phyloP scores from a whole-genome alignment of 2,797 vertebrate genomes.

The Poecilia picta region DNA sequence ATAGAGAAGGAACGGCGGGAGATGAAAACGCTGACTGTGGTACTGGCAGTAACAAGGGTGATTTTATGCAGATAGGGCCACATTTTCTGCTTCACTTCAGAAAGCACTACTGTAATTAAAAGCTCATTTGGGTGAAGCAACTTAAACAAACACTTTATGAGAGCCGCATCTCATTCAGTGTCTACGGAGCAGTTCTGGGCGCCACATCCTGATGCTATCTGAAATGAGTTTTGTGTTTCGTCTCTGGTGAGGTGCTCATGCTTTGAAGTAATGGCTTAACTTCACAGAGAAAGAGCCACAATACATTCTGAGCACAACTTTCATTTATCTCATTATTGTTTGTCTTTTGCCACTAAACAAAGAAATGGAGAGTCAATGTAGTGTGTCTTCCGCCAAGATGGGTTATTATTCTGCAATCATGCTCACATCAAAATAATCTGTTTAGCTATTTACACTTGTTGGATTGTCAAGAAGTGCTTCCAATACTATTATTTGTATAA shows the following conservation, averaged over 20 bases:
- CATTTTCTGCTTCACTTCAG: conserved; percentile 73
- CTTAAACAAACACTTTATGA: conserved; percentile 78
- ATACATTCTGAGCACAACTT: conserved; percentile 15
- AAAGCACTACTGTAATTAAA: conserved; percentile 72
- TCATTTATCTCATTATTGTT: conserved; percentile 23
- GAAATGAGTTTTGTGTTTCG: conserved; percentile 35
- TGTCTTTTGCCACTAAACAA: conserved; percentile 13
- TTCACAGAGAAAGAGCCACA: conserved; percentile 34
- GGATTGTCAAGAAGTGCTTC: conserved; percentile 2
- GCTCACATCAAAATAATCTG: conserved; percentile 9
- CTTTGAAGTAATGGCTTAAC: conserved; percentile 56
- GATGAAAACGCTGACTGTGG: conserved; percentile 60
- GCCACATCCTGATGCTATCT: conserved; percentile 57
- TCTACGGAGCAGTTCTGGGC: conserved; percentile 44
- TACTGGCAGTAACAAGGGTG: conserved; percentile 56
- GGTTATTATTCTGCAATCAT: conserved; percentile 10
- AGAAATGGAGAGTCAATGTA: conserved; percentile 21
- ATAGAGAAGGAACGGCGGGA: conserved; percentile 35
- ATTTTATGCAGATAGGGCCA: conserved; percentile 67
- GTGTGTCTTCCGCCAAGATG: conserved; percentile 15
- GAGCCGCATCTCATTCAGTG: conserved; percentile 49
- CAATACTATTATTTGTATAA: not conserved
- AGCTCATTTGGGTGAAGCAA: conserved; percentile 77
- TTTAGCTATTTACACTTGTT: conserved; percentile 16
- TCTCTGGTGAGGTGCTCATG: conserved; percentile 41